Evolutionary conservation across 2,888 invertebrate genomes (phyloP).

Genomic region (Oscheius sp.): DNA sequence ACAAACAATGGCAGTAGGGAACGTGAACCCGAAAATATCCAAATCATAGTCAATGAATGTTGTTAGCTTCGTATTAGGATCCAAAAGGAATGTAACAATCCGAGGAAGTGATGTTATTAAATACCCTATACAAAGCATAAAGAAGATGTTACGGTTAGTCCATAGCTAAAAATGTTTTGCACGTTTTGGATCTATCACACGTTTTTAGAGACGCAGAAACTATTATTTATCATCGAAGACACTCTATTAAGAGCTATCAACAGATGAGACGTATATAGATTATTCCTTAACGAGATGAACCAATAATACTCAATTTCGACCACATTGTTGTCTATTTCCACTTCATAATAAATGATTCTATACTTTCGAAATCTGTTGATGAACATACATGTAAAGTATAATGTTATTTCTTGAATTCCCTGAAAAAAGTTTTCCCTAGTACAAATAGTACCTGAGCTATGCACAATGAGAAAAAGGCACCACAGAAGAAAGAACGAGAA

Average conservation of each 20-base stretch:
- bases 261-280: background rate
- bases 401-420: background rate
- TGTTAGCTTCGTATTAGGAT: background rate
- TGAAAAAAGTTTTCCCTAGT: background rate
- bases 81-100: background rate
- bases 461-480: background rate
- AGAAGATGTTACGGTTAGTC: background rate
- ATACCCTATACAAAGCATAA: background rate
- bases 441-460: background rate
- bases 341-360: background rate
- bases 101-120: background rate
- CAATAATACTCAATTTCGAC: constrained; percentile 4
- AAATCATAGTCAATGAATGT: background rate
- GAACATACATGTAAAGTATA: background rate
- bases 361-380: constrained; percentile 4
- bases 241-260: background rate
- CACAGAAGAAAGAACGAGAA: background rate
- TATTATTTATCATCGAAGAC: background rate
- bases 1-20: background rate
- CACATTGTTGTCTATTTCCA: constrained; percentile 8
- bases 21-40: background rate
- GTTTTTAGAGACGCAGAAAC: background rate
- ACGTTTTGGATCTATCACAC: background rate
- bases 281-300: background rate
- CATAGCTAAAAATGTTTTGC: background rate